Base-by-base conservation (phyloP, 2,888 invertebrate genomes). In the Crossocerus cetratus region DNA sequence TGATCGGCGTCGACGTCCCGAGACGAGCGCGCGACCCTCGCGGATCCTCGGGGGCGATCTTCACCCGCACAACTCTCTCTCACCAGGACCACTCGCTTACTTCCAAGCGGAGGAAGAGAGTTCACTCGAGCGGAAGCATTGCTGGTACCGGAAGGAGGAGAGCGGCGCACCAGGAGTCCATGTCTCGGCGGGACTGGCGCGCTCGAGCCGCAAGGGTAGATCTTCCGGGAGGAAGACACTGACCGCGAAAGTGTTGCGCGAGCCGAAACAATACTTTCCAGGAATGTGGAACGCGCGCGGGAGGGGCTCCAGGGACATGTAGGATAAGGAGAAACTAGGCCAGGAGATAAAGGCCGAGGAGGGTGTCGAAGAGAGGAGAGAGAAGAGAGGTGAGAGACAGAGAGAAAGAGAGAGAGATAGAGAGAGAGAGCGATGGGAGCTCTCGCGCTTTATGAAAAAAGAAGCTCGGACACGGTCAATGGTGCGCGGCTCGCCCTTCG, bases 401-500 rank as follows among this genome's bases (percentile, higher is more conserved):
- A 45, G n/a, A 8, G 1, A 13, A 14, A 13, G 49, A 49, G 49
- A 49, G 49, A 43, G 43, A 43, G 43, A 13, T 5, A 43, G 49
- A 49, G 49, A 43, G 57, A 70, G 49, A 21, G 65, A 54, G 45
- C 49, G 55, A 22, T 32, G 13, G 65, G 60, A 62, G 55, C 74
- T 62, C 63, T 49, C 32, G 32, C 32, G 76, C n/a, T n/a, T n/a
- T n/a, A n/a, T n/a, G 77, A 81, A 82, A 81, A 82, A 81, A 79
- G 76, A 77, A 79, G 78, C 77, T 76, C 82, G 82, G 84, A 87
- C 83, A 86, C 86, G 83, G 85, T 87, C 87, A 88, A 87, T 85
- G 86, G 81, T 80, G 86, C 83, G 86, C 87, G 80, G 82, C 83
- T 88, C 84, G 88, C 86, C 86, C 86, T 89, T 86, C 87, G 86